Evolutionary conservation across 2,797 vertebrate species (phyloP).

Genomic region (Numenius phaeopus): DNA sequence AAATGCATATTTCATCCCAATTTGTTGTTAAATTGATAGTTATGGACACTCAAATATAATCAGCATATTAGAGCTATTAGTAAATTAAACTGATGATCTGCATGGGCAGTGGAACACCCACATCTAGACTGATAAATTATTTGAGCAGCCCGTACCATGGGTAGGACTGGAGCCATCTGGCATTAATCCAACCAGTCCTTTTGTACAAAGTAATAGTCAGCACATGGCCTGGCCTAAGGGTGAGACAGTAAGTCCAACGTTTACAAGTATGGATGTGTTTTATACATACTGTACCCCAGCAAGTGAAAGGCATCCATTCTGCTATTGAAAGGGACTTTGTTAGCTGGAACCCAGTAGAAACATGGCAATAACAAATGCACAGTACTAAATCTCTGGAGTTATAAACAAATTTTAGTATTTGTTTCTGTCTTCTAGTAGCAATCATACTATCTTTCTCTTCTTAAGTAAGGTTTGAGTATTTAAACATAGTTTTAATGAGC

Average conservation of each 20-base stretch:
- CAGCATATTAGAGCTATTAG: neutral
- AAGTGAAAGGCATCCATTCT: neutral
- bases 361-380: neutral
- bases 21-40: neutral
- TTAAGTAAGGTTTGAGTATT: neutral
- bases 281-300: neutral
- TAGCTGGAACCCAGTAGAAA: neutral
- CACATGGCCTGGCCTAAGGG: accelerated
- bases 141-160: neutral
- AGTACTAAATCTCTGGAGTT: neutral
- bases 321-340: neutral
- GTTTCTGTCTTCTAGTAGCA: neutral
- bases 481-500: neutral
- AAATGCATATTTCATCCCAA: neutral
- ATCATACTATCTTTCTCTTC: neutral
- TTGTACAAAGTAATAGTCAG: neutral
- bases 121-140: neutral
- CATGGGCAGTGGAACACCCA: neutral
- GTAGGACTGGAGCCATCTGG: neutral
- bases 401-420: neutral
- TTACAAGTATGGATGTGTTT: neutral
- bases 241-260: neutral
- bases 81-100: neutral
- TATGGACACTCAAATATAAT: neutral
- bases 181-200: neutral